phyloP scores from a whole-genome alignment of 1,140 invertebrate genomes.

The Drosophila nannoptera region DNA sequence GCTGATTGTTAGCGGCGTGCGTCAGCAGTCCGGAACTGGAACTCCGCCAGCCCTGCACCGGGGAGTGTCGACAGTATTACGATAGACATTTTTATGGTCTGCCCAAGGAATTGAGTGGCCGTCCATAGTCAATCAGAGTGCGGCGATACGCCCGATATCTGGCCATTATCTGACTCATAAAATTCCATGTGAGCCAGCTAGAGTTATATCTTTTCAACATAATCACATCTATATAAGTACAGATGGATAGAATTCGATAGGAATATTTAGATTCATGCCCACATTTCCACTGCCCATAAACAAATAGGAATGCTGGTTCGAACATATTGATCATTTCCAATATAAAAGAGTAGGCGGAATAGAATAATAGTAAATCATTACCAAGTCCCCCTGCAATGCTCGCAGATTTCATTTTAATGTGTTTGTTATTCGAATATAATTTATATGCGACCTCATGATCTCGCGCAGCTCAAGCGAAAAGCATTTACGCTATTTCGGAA shows the following conservation, averaged over 20 bases:
- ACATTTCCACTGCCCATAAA: background rate
- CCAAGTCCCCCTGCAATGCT: background rate
- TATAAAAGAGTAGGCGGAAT: no score
- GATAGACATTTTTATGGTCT: constrained; percentile 30
- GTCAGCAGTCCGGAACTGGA: constrained; percentile 43
- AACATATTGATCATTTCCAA: background rate
- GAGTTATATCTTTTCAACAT: no score
- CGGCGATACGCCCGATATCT: background rate
- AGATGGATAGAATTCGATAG: background rate
- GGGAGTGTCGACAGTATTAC: constrained; percentile 5
- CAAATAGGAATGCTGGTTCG: background rate
- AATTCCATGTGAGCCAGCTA: no score
- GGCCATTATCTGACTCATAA: background rate
- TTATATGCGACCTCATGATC: constrained; percentile 7
- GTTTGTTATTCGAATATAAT: constrained; percentile 3
- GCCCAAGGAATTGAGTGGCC: constrained; percentile 17
- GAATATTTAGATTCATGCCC: background rate
- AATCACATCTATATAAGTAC: no score
- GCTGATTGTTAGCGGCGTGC: constrained; percentile 17
- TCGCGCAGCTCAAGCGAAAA: constrained; percentile 14
- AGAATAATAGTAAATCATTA: background rate
- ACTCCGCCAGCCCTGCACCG: constrained; percentile 21
- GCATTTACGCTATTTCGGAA: constrained; percentile 10
- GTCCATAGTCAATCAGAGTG: constrained; percentile 23
- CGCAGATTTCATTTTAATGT: constrained; percentile 6